Conservation (phyloP, 2,888 invertebrate species). For the Pachymerium ferrugineum region DNA sequence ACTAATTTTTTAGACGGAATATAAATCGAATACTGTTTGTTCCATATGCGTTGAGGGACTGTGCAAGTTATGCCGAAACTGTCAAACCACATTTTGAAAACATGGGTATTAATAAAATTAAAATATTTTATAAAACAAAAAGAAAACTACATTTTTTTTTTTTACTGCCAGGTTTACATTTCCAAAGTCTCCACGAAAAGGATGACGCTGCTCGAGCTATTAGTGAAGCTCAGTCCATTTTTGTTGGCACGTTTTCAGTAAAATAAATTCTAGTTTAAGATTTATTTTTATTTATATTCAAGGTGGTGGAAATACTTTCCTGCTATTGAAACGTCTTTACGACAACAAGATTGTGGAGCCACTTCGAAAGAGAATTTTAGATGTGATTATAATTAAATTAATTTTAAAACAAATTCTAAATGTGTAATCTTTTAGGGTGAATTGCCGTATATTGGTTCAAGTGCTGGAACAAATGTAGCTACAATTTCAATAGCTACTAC, state of each 20-base stretch:
- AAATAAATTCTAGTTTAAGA: not conserved
- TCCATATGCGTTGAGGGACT: not conserved
- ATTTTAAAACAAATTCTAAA: too few species aligned
- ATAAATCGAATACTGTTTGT: not conserved
- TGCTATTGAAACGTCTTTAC: slow-evolving; percentile 64
- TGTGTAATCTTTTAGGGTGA: slow-evolving; percentile 54
- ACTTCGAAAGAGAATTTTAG: slow-evolving; percentile 59
- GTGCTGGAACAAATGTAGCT: slow-evolving; percentile 78
- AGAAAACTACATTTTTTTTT: not conserved
- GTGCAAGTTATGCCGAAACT: not conserved
- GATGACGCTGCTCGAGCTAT: not conserved
- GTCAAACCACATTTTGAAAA: not conserved
- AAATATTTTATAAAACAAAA: not conserved
- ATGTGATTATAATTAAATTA: slow-evolving; percentile 42
- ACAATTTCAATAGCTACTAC: slow-evolving; percentile 73
- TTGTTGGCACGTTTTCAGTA: not conserved
- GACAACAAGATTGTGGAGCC: slow-evolving; percentile 60
- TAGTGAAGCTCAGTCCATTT: slow-evolving; percentile 14
- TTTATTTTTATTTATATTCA: not conserved
- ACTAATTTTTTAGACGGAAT: not conserved
- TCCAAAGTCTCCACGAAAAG: slow-evolving; percentile 25
- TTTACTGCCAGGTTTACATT: not conserved
- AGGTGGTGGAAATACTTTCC: slow-evolving; percentile 74
- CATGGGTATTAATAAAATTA: not conserved
- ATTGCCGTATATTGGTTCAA: slow-evolving; percentile 67